phyloP scores from a whole-genome alignment of 2,888 invertebrate species.

The Agrotis puta region DNA sequence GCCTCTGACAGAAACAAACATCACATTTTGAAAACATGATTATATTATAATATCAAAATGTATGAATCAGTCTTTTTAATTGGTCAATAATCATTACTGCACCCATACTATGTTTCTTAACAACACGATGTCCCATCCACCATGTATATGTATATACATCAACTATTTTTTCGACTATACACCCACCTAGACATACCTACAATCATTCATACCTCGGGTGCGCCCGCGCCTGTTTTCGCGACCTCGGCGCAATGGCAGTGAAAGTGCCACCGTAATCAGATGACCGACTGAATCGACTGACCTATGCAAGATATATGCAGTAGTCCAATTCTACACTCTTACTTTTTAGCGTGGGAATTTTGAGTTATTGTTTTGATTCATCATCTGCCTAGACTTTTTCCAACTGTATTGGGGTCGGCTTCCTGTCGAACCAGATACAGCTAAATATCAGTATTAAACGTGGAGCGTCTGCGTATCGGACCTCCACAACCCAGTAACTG shows the following conservation, averaged over 20 bases:
- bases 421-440: no score
- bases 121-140: background rate
- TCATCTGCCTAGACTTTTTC: no score
- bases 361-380: background rate
- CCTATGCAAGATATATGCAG: constrained; percentile 35
- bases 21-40: no score
- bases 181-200: background rate
- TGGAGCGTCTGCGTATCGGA: no score
- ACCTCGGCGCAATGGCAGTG: constrained; percentile 69
- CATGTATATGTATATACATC: background rate
- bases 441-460: no score
- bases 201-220: constrained; percentile 56
- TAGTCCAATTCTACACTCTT: constrained; percentile 29
- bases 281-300: constrained; percentile 53
- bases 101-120: no score
- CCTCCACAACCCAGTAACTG: no score
- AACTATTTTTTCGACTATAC: constrained; percentile 9
- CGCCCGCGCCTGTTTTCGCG: constrained; percentile 38
- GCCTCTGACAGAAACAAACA: no score
- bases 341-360: constrained; percentile 29
- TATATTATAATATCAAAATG: no score
- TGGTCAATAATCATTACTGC: background rate
- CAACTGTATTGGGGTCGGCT: no score
- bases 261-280: constrained; percentile 67
- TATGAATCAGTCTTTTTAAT: no score